Evolutionary conservation across 2,797 vertebrate genomes (phyloP).

Genomic region (Cossypha heuglini): DNA sequence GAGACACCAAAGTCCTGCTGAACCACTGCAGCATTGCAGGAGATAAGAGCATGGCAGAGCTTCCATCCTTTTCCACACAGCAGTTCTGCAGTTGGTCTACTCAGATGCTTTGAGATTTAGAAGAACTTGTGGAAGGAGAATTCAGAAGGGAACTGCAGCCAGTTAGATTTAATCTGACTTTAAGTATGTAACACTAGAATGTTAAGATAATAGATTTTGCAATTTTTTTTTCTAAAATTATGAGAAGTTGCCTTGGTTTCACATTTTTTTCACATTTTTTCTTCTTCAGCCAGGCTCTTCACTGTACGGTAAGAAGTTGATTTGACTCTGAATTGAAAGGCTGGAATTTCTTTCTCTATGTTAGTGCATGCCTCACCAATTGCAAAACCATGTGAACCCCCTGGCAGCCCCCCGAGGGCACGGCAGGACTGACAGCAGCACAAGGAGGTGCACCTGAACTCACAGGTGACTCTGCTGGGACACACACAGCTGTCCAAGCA

Average conservation of each 20-base stretch:
- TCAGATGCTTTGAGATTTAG: neutral
- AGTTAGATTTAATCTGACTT: neutral
- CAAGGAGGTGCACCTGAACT: neutral
- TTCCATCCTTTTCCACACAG: rapidly evolving
- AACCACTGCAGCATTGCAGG: neutral
- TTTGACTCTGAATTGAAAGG: neutral
- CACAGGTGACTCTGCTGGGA: neutral
- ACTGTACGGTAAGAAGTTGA: neutral
- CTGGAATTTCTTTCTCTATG: neutral
- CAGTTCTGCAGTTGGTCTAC: neutral
- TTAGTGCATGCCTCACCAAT: neutral
- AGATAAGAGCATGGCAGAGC: neutral
- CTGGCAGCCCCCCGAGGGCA: rapidly evolving
- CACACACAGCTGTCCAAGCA: neutral
- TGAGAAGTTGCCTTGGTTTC: neutral
- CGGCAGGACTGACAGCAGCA: rapidly evolving
- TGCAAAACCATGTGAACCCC: rapidly evolving
- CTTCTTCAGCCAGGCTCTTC: neutral
- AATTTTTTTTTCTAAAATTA: neutral
- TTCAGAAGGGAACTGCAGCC: neutral
- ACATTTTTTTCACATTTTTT: neutral
- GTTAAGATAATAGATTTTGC: neutral
- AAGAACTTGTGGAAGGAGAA: neutral
- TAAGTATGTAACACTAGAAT: neutral
- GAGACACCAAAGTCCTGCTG: neutral